Evolutionary conservation across 2,888 invertebrate genomes (phyloP), one percentile per base, ranked within the genome.

Genomic region (Blastobasis lacticolella): DNA sequence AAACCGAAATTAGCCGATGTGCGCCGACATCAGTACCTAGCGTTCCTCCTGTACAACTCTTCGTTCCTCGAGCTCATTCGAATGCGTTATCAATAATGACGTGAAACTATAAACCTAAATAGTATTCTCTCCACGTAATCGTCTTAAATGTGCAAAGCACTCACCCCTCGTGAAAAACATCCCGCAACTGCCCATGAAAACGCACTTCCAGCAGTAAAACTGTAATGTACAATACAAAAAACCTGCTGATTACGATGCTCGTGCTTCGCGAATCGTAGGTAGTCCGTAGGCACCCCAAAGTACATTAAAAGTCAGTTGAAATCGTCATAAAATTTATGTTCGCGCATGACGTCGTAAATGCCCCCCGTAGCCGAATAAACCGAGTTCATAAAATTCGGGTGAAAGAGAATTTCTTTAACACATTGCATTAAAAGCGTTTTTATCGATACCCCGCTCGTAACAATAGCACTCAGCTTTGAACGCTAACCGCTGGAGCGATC

Each of bases 261-360:
- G 38, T 43, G 23, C 6, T 5, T 38, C 38, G 73, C 66, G 62
- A 59, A 59, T 66, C 71, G 70, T 72, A 73, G 75, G 70, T 67
- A 69, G 71, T 67, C 74, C 69, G 69, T 69, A 64, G 60, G 64
- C 60, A 65, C 63, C 61, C 63, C 59, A 67, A 63, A 64, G 57
- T 73, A 74, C 67, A 78, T 82, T 74, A 79, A 78, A 79, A 74
- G 66, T 63, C 69, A 69, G 72, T 72, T 71, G 69, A 62, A 75
- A 75, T 74, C 72, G 69, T 66, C 73, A 75, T 84, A 82, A 85
- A 84, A 69, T 81, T 82, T 81, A 82, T 68, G 74, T 73, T 68
- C 71, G 66, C 78, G 68, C 75, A 75, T 78, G 76, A 73, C 71
- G 65, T 73, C 81, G 81, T 85, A 83, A 85, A 85, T 75, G 71